These are phyloP conservation scores for Solen grandis DNA, from an alignment of 1,140 invertebrate species.

Conservation along the genomic window DNA sequence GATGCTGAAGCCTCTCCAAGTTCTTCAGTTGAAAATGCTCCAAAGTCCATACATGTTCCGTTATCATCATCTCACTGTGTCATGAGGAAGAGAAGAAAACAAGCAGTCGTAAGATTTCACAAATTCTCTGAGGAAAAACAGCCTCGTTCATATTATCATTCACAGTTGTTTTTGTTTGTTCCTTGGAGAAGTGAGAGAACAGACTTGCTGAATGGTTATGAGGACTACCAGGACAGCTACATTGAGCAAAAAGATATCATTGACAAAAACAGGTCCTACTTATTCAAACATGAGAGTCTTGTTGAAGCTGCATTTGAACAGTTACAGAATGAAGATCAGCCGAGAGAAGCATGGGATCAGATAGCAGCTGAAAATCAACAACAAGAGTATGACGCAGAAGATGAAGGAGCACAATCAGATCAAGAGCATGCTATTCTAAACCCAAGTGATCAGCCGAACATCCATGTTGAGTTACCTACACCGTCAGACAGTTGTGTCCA, in stretches of 20 bases:
- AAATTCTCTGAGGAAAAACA: slow-evolving; percentile 6
- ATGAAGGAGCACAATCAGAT: slow-evolving; percentile 12
- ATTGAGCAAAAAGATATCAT: slow-evolving; percentile 10
- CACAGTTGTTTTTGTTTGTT: slow-evolving; percentile 5
- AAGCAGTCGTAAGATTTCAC: slow-evolving; percentile 19
- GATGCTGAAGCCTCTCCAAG: slow-evolving; percentile 12
- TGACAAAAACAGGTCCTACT: not conserved
- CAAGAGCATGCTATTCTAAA: slow-evolving; percentile 29
- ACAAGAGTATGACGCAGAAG: not conserved
- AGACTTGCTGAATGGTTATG: slow-evolving; percentile 3
- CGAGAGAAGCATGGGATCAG: not conserved
- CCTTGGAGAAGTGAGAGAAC: slow-evolving; percentile 22
- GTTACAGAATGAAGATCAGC: slow-evolving; percentile 7
- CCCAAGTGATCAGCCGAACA: slow-evolving; percentile 23
- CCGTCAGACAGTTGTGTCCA: slow-evolving; percentile 14
- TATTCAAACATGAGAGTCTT: not conserved
- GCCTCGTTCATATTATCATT: slow-evolving; percentile 9
- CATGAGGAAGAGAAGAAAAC: slow-evolving; percentile 15
- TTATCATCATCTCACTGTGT: not conserved
- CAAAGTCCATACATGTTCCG: slow-evolving; percentile 7
- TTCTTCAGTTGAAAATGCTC: not conserved
- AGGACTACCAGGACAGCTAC: slow-evolving; percentile 23
- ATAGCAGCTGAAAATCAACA: slow-evolving; percentile 16
- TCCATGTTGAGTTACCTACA: slow-evolving; percentile 23
- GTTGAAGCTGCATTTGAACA: slow-evolving; percentile 13